phyloP scores from a whole-genome alignment of 2,797 vertebrate genomes.

The Tokudaia muenninki region DNA sequence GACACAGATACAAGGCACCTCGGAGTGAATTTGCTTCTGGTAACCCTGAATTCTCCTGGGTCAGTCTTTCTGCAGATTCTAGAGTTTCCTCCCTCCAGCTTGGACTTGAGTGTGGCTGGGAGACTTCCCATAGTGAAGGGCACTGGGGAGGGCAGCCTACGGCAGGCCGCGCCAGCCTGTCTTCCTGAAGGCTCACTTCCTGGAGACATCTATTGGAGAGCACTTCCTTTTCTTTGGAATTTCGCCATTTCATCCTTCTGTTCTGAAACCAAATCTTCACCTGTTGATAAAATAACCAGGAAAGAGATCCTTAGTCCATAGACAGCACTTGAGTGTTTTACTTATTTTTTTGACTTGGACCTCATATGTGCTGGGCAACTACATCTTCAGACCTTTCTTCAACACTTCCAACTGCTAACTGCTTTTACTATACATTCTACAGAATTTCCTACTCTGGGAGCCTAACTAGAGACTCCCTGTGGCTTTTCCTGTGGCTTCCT shows the following conservation, averaged over 20 bases:
- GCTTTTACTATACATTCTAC: not conserved
- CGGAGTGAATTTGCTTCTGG: conserved; percentile 76
- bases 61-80: conserved; percentile 85
- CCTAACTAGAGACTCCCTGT: not conserved
- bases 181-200: conserved; percentile 90
- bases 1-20: conserved; percentile 82
- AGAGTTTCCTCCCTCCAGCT: conserved; percentile 86
- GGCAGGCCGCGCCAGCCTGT: conserved; percentile 82
- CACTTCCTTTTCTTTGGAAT: conserved; percentile 97
- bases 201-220: conserved; percentile 91
- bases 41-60: conserved; percentile 51
- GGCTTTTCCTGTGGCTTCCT: not conserved
- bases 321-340: conserved; percentile 12
- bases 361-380: not conserved
- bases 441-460: not conserved
- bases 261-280: conserved; percentile 99
- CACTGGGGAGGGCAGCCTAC: conserved; percentile 84
- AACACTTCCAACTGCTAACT: not conserved
- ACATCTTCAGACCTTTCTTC: not conserved
- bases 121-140: conserved; percentile 85
- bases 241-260: conserved; percentile 98
- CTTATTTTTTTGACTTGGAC: not conserved
- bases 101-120: conserved; percentile 82
- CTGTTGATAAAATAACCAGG: conserved; percentile 87
- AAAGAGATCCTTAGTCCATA: conserved; percentile 30